Percentiles rank a stretch among this genome's conserved stretches.
These are phyloP conservation scores for Rhopalosiphum nymphaeae DNA, from an alignment of 2,888 invertebrate genomes.

Conservation along the genomic window DNA sequence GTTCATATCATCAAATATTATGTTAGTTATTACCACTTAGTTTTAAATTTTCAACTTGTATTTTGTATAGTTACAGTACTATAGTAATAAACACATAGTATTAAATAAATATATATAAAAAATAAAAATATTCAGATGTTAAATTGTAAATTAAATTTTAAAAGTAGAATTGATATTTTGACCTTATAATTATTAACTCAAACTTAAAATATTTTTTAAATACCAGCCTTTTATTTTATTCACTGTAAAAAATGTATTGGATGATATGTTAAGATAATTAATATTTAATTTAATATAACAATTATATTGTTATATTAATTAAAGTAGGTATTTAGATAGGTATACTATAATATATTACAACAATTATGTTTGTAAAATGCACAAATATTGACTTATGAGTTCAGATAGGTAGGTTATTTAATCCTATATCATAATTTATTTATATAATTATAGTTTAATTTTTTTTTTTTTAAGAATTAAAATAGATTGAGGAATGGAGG, in stretches of 20 bases:
- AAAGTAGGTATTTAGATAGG: not conserved
- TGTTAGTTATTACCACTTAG: not conserved
- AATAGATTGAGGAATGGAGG: not conserved
- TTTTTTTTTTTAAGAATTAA: not conserved
- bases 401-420: not conserved
- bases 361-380: not conserved
- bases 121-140: not conserved
- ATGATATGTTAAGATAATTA: not conserved
- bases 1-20: not conserved
- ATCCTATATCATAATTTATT: not conserved
- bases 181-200: not conserved
- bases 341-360: not conserved
- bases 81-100: not conserved
- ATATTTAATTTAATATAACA: not conserved
- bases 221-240: not conserved
- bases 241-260: not conserved
- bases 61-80: not conserved
- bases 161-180: not conserved
- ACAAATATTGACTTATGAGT: not conserved
- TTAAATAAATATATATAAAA: not conserved
- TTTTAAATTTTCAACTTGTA: not conserved
- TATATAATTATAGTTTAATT: not conserved
- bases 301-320: not conserved
- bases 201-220: not conserved
- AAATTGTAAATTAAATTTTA: not conserved